These are phyloP conservation scores for Odontophorus gujanensis DNA, from an alignment of 2,113 vertebrate species.

Conservation along the genomic window DNA sequence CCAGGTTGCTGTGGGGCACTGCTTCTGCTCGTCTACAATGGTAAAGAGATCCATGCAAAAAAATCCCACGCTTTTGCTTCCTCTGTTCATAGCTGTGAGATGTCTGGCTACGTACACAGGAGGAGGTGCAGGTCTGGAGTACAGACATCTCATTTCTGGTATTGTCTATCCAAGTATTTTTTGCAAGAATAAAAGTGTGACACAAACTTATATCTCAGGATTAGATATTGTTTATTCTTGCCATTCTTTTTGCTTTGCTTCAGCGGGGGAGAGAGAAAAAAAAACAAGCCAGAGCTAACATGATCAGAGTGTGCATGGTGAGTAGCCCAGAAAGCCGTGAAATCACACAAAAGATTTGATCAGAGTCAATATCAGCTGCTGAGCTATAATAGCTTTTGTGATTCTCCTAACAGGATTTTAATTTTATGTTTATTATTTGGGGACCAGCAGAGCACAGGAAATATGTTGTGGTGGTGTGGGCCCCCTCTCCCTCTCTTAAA, in stretches of 20 bases:
- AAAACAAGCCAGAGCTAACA: neutral
- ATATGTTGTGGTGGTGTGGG: neutral
- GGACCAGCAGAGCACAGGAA: conserved; percentile 50
- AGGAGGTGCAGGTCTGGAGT: neutral
- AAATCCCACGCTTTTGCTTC: neutral
- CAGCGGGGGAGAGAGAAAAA: neutral
- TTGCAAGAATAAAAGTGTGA: neutral
- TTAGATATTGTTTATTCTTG: neutral
- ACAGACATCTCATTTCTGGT: neutral
- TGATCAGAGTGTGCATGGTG: neutral
- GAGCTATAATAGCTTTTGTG: conserved; percentile 68
- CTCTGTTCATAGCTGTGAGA: neutral
- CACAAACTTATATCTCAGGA: neutral
- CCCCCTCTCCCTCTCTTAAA: conserved; percentile 1
- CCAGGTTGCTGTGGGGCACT: neutral
- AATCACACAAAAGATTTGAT: conserved; percentile 72
- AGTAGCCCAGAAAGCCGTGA: conserved; percentile 61
- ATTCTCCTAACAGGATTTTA: conserved; percentile 78
- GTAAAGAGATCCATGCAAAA: neutral
- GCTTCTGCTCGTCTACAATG: neutral
- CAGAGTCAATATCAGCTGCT: conserved; percentile 53
- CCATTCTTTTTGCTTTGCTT: neutral
- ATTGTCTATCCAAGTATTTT: neutral
- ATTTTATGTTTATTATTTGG: conserved; percentile 78
- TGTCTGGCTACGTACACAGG: neutral